Percentiles rank a stretch among this genome's conserved stretches.
These are phyloP conservation scores for Drosophila sordidula DNA, from an alignment of 2,888 invertebrate species.

Conservation along the genomic window DNA sequence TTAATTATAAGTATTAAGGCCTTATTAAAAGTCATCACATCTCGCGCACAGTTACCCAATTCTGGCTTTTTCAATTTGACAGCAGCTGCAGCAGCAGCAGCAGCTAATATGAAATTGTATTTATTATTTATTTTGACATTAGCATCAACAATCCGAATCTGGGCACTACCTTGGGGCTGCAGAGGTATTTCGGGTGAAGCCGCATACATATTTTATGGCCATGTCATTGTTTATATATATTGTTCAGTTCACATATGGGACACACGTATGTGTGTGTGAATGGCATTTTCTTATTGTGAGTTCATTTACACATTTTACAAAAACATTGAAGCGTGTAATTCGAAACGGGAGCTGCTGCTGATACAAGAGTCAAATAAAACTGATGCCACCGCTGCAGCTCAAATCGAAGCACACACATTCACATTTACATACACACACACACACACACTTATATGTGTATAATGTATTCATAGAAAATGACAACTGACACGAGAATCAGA, in stretches of 20 bases:
- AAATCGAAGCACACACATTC: constrained; percentile 20
- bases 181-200: constrained; percentile 52
- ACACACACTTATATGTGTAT: constrained; percentile 25
- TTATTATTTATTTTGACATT: constrained; percentile 80
- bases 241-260: constrained; percentile 9
- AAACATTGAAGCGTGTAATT: constrained; percentile 78
- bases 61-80: constrained; percentile 27
- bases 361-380: constrained; percentile 44
- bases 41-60: constrained; percentile 1
- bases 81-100: constrained; percentile 31
- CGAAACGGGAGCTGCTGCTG: constrained; percentile 46
- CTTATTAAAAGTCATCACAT: constrained; percentile 46
- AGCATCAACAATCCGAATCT: constrained; percentile 69
- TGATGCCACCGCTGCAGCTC: constrained; percentile 45
- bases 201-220: constrained; percentile 71
- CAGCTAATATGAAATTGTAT: constrained; percentile 60
- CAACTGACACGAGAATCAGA: constrained; percentile 76
- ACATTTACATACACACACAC: background rate
- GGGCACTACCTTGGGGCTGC: constrained; percentile 36
- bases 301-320: constrained; percentile 79
- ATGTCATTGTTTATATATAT: constrained; percentile 64
- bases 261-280: constrained; percentile 12
- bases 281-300: constrained; percentile 56
- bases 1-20: constrained; percentile 59
- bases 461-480: constrained; percentile 80